Base-by-base conservation (phyloP, 2,888 invertebrate species). In the Mechanitis messenoides region DNA sequence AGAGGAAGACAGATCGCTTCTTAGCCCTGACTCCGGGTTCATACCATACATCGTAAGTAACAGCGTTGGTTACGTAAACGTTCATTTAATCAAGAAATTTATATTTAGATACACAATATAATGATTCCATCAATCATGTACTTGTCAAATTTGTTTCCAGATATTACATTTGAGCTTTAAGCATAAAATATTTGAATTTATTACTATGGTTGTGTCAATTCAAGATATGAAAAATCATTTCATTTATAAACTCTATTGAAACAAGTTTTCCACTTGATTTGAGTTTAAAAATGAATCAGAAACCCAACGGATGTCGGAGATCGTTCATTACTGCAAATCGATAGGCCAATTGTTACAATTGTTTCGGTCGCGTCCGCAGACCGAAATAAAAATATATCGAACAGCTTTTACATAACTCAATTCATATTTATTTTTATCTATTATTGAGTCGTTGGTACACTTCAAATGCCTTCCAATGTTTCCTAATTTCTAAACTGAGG, bases 1-100 rank as follows among this genome's bases (percentile, higher is more conserved):
- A 56, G 58, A 65, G 61, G 66, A 79, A 81, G 83, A 83, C 73
- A 72, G 77, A 84, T 81, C 73, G 73, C 69, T 74, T 68, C 71
- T 77, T 68, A 68, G 69, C 68, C 74, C 72, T 75, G 80, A 78
- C 79, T 63, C 60, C 66, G 64, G 64, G 61, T 63, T 58, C 63
- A 59, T 11, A 42, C 42, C 42, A 28, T 50, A 50, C 31, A 50
- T 50, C 50, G 28, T 50, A 3, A 50, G 31, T 31, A 7, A 31
- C 2, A 5, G 28, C 31, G 31, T 9, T 6, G 28, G 31, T 9
- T 31, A 50, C 31, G 20, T 20, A 50, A 9, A 9, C 31, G 9
- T 31, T 7, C n/a, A 9, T 2, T 50, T 35, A 35, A 50, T 50
- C 50, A 3, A 31, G 5, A 31, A 50, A 50, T 6, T 31, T 31